Evolutionary conservation across 2,113 vertebrate species (phyloP), one percentile per base, ranked within the genome.

Genomic region (Nibea albiflora): DNA sequence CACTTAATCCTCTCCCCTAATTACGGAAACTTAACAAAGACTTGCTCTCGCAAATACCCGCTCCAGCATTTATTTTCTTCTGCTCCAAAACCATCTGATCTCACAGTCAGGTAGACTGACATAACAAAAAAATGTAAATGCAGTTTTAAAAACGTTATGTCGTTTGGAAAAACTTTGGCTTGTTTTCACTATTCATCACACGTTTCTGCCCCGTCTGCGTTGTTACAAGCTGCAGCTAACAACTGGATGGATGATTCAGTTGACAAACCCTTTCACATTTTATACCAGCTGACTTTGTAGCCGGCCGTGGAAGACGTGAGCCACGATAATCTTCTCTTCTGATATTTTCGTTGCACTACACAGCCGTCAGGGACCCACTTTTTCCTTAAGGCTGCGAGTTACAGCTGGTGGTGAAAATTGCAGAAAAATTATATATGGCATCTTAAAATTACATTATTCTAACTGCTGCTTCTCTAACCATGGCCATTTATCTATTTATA

Each of bases 401-500:
- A 80, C 42, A 86, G 71, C 62, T 68, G 57, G 75, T 80, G 78
- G 81, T 77, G 73, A 73, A 89, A 87, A 78, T 80, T 73, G 86
- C 82, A 52, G 57, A 83, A 88, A 86, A 86, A 85, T 82, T 86
- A 85, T 81, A 85, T 73, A 74, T 57, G 77, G 73, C 81, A 83
- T 84, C 60, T 85, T 81, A 73, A 78, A 88, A 89, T 86, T 50
- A 10, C 81, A 89, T 89, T 90, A 89, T 88, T 86, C 76, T 90
- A 78, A 67, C 81, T 81, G 58, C 68, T 86, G 79, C 78, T 76
- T 75, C 81, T 89, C 83, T 70, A 89, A 85, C 76, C 80, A 76
- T 83, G 54, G 47, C 68, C 69, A 84, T 90, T 88, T 85, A 86
- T 91, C 90, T 90, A 85, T 94, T 92, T 92, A 85, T 91, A 91